Percentiles rank a stretch among this genome's conserved stretches.
Evolutionary conservation across 2,888 invertebrate species (phyloP).

Genomic region (Orgyia antiqua): DNA sequence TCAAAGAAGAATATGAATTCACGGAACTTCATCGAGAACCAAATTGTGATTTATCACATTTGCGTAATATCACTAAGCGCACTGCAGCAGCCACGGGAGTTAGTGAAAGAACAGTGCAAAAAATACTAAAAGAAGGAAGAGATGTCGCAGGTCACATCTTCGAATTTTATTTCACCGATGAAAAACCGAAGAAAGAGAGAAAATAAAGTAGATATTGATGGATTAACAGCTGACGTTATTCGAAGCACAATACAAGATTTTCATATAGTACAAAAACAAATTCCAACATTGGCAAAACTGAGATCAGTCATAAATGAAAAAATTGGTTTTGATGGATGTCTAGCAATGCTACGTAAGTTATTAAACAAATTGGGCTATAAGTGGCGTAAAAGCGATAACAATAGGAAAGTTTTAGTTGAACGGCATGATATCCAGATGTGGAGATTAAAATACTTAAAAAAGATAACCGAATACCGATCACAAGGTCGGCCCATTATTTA

Average conservation of each 20-base stretch:
- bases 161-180: slow-evolving; percentile 3
- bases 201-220: slow-evolving; percentile 9
- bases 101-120: not conserved
- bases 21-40: slow-evolving; percentile 9
- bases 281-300: slow-evolving; percentile 1
- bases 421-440: slow-evolving; percentile 10
- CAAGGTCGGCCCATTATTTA: slow-evolving; percentile 21
- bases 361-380: slow-evolving; percentile 3
- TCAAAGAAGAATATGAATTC: slow-evolving; percentile 17
- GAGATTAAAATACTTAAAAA: slow-evolving; percentile 16
- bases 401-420: not conserved
- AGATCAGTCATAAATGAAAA: slow-evolving; percentile 2
- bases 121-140: not conserved
- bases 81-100: slow-evolving; percentile 3
- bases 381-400: slow-evolving; percentile 1
- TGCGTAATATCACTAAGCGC: not conserved
- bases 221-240: slow-evolving; percentile 10
- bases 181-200: slow-evolving; percentile 9
- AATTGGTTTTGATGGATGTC: not conserved
- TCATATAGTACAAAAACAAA: slow-evolving; percentile 10
- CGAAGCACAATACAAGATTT: slow-evolving; percentile 12
- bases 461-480: slow-evolving; percentile 12
- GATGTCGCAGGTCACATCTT: not conserved
- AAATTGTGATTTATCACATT: slow-evolving; percentile 9
- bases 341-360: slow-evolving; percentile 1